phyloP scores from a whole-genome alignment of 2,888 invertebrate genomes.

The Maniola hyperantus region DNA sequence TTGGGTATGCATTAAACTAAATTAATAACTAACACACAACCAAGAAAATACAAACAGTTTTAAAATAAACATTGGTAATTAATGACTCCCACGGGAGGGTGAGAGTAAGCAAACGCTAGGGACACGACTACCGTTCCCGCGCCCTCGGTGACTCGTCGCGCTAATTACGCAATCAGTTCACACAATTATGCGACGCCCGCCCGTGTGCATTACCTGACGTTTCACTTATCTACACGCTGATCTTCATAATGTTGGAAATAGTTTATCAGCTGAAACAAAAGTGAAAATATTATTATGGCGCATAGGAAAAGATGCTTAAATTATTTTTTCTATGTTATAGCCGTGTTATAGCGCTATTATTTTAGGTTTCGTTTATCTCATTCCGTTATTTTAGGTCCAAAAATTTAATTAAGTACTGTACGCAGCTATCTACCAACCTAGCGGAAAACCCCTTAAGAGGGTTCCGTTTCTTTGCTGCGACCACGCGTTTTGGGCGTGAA shows the following conservation, averaged over 20 bases:
- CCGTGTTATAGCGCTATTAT: no score
- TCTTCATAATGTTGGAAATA: conserved; percentile 13
- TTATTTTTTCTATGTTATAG: no score
- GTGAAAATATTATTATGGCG: not conserved
- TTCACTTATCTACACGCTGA: conserved; percentile 36
- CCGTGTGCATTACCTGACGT: conserved; percentile 35
- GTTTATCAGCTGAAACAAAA: not conserved
- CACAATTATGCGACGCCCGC: conserved; percentile 66
- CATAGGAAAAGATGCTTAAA: no score
- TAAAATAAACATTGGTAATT: conserved; percentile 60
- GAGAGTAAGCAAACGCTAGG: conserved; percentile 31
- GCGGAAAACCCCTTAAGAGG: no score
- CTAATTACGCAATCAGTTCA: conserved; percentile 81
- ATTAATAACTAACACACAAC: conserved; percentile 1
- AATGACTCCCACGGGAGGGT: conserved; percentile 77
- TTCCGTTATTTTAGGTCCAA: no score
- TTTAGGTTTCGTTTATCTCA: no score
- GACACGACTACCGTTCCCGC: conserved; percentile 58
- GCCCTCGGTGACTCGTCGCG: conserved; percentile 72
- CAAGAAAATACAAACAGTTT: conserved; percentile 32
- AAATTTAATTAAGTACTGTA: no score
- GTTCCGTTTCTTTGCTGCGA: no score
- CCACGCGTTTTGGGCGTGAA: no score
- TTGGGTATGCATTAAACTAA: conserved; percentile 1
- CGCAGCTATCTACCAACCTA: no score